Evolutionary conservation across 2,797 vertebrate species (phyloP), one percentile per base, ranked within the genome.

Genomic region (Dipus sagitta): DNA sequence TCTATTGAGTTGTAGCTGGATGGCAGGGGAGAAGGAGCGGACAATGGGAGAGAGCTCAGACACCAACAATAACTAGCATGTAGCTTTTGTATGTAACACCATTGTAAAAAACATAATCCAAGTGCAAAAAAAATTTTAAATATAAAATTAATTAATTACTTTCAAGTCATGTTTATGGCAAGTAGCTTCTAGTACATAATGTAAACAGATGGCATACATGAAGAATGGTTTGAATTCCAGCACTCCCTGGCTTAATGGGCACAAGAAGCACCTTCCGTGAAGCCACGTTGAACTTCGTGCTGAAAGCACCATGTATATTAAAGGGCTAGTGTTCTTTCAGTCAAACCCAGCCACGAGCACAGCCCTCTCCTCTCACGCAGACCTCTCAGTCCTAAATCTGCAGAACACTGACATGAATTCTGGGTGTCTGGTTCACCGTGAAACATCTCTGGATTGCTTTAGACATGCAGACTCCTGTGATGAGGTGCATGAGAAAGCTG

Each of bases 391-490:
- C 88, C 92, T 64, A 76, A 86, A 86, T 54, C 23, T 85, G 60
- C 18, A 68, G 87, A 94, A 42, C 11, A 62, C 30, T 74, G 52
- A 70, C 14, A 4, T 7, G 42, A 93, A 87, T 91, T 64, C 34
- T 68, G 42, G 32, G 38, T 26, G 9, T 89, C 76, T 88, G 18
- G 13, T 82, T 93, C 72, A 30, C 20, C 34, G 23, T 32, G 21
- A 79, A 67, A 32, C 23, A 75, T 75, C 28, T 72, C 67, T 62
- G 65, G 42, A 65, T 92, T 68, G 67, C 24, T 34, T 86, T 64
- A 78, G 60, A 92, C 68, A 86, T 62, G 52, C 20, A 54, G n/a
- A 78, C 52, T 90, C 75, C 54, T 84, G n/a, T 54, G 77, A 81
- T 47, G 85, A 65, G 11, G 38, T 34, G 28, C 17, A 12, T 24